Conservation (phyloP, 1,140 invertebrate species). For the Thaumatotibia leucotreta region DNA sequence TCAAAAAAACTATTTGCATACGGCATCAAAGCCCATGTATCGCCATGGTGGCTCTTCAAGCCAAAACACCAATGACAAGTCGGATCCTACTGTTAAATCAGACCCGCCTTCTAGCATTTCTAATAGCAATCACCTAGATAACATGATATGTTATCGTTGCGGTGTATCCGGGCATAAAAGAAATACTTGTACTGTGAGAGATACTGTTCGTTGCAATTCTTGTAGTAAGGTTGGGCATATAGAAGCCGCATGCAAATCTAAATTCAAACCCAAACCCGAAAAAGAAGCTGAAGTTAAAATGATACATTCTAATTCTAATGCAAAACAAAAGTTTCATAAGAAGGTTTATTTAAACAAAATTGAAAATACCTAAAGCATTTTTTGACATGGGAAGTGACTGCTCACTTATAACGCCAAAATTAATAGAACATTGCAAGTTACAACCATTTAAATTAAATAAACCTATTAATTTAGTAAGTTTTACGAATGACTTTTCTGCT, state of each 20-base stretch:
- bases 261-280: slow-evolving; percentile 15
- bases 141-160: slow-evolving; percentile 21
- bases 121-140: no score
- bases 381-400: no score
- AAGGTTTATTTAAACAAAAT: neutral
- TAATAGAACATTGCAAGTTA: neutral
- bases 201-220: neutral
- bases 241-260: slow-evolving; percentile 15
- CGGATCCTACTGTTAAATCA: no score
- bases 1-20: no score
- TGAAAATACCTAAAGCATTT: slow-evolving; percentile 15
- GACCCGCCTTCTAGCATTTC: no score
- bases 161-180: slow-evolving; percentile 14
- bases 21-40: no score
- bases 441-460: neutral
- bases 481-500: neutral
- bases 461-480: slow-evolving; percentile 13
- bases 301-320: neutral
- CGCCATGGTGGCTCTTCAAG: no score
- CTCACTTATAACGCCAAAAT: slow-evolving; percentile 11
- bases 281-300: slow-evolving; percentile 18
- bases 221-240: slow-evolving; percentile 20
- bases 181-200: slow-evolving; percentile 6
- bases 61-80: no score
- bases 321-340: slow-evolving; percentile 21